Base-by-base conservation (phyloP, 1,140 invertebrate genomes). In the Nautilus pompilius region DNA sequence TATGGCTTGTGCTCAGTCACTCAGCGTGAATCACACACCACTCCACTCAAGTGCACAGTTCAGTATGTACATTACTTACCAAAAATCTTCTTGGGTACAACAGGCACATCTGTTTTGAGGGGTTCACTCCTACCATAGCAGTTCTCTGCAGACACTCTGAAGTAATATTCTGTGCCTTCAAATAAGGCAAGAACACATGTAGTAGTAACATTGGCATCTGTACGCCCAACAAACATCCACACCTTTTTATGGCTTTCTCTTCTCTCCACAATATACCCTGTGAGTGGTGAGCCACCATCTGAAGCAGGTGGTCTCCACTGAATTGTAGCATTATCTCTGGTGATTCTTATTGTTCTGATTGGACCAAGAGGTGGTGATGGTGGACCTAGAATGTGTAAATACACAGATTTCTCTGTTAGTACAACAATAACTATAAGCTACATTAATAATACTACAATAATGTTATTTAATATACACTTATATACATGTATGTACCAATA, bases 121-220 rank as follows among this genome's bases (percentile, higher is more conserved):
- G 95, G 91, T 58, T 92, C 90, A 75, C 96, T 94, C 82, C 93
- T 91, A n/a, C 97, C 97, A 78, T 98, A 97, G 54, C 96, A 94
- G 83, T 99, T 99, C 26, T 93, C 94, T n/a, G 97, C 97, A 87
- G 93, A 92, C 5, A 99, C 89, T 66, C 95, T 87, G 87, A 99
- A 99, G 72, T 95, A 87, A 76, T 99, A 99, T 81, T 98, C 93
- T 74, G 96, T 93, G 58, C 93, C 92, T 82, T 98, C 94, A 0
- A 91, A 92, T 6, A 99, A 65, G 69, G 92, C 90, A 75, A 92
- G 89, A 0, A 96, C 92, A 0, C 91, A 95, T 79, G 93, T 95
- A 67, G 89, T 92, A 0, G 60, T 74, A 17, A 61, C 60, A 32
- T 70, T 66, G 13, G 65, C 62, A 41, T 73, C 68, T 13, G 74